Base-by-base conservation (phyloP, 2,797 vertebrate species). In the Molossus molossus region DNA sequence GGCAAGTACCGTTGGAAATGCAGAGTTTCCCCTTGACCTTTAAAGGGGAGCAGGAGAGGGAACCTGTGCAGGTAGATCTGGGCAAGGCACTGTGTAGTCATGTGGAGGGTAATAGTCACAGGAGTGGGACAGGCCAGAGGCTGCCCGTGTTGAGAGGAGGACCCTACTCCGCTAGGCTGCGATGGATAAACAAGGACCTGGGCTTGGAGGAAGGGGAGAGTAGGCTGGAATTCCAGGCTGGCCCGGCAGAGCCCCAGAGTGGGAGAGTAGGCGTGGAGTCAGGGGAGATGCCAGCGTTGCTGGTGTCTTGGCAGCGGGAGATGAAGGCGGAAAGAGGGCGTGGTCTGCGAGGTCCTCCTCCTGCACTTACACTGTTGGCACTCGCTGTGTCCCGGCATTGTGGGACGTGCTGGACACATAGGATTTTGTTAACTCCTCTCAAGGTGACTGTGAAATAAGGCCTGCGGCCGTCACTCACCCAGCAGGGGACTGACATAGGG, bases 291-390 rank as follows among this genome's bases (percentile, higher is more conserved):
- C 1, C 1, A 25, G 48, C 55, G 85, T 48, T 73, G 29, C 3
- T 20, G 60, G 85, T 40, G 57, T 37, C 21, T 48, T 9, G 23
- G 20, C 13, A 84, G 60, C 29, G 27, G 14, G 40, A 91, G 65
- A 18, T 12, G 33, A 55, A 77, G 25, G 48, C 25, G 13, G 70
- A 48, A 37, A 23, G 80, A 94, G 72, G n/a, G 7, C 25, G 0
- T 3, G 0, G 11, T 40, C 21, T 40, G 0, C 76, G 4, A 18
- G 2, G 2, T 20, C 15, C 12, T 60, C 53, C 55, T 50, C 14
- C 60, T 80, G 17, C 21, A 5, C 8, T 77, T 37, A 23, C 25
- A 15, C n/a, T 72, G 20, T 20, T 53, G n/a, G 17, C 29, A 12
- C n/a, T 69, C 17, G 18, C 48, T 37, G 45, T 87, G 73, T 65